phyloP scores from a whole-genome alignment of 2,888 invertebrate genomes.

The Pinctada fucata region DNA sequence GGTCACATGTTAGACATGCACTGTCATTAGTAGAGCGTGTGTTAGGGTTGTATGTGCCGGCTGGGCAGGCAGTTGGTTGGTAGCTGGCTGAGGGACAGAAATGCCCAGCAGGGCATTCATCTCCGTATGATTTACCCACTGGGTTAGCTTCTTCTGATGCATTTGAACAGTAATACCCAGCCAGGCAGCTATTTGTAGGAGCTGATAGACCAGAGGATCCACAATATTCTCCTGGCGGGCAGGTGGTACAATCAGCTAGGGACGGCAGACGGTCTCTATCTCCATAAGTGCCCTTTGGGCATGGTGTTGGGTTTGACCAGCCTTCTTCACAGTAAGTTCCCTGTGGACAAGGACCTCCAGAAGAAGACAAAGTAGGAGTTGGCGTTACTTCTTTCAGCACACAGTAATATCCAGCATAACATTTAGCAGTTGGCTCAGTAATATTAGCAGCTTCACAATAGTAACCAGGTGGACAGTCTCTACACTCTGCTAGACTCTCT shows the following conservation, averaged over 20 bases:
- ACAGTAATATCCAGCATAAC: slow-evolving; percentile 72
- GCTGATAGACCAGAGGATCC: slow-evolving; percentile 62
- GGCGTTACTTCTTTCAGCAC: slow-evolving; percentile 62
- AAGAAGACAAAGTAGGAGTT: slow-evolving; percentile 52
- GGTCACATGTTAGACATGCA: slow-evolving; percentile 69
- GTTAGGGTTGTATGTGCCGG: slow-evolving; percentile 72
- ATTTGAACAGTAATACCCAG: slow-evolving; percentile 72
- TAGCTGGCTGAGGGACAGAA: slow-evolving; percentile 70
- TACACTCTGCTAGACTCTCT: slow-evolving; percentile 65
- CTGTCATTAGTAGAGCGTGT: slow-evolving; percentile 55
- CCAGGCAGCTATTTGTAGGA: slow-evolving; percentile 68
- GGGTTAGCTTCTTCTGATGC: slow-evolving; percentile 71
- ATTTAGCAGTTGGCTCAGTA: slow-evolving; percentile 68
- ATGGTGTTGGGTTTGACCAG: slow-evolving; percentile 59
- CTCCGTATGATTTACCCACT: slow-evolving; percentile 67
- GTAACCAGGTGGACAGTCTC: slow-evolving; percentile 68
- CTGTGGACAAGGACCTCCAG: slow-evolving; percentile 69
- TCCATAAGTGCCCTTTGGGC: slow-evolving; percentile 74
- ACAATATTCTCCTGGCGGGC: slow-evolving; percentile 73
- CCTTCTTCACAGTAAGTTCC: slow-evolving; percentile 71
- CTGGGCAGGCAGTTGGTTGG: slow-evolving; percentile 67
- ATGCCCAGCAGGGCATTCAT: slow-evolving; percentile 71
- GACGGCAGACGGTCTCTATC: slow-evolving; percentile 64
- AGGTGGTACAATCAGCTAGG: slow-evolving; percentile 68
- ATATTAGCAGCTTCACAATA: slow-evolving; percentile 73